These are phyloP conservation scores for Microplitis deprimator DNA, from an alignment of 2,888 invertebrate genomes.

Conservation along the genomic window DNA sequence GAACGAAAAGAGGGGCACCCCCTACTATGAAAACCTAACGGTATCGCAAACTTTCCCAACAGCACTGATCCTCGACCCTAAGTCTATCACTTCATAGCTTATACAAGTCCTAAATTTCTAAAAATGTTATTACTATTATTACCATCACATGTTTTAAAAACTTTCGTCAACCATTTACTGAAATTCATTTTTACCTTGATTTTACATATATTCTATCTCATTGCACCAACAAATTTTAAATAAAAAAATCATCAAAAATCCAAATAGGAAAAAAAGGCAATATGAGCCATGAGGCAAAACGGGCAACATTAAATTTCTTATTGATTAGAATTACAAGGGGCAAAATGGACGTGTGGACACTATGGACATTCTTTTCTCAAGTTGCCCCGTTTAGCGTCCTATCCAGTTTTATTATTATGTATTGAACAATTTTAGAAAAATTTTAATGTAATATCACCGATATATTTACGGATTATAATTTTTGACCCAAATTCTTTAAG, in stretches of 20 bases:
- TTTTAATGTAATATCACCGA: background rate
- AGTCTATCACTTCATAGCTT: slow-evolving; percentile 4
- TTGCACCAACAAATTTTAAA: too few relatives aligned
- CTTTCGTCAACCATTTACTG: background rate
- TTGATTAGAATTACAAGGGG: too few relatives aligned
- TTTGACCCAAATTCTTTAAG: slow-evolving; percentile 66
- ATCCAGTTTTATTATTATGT: too few relatives aligned
- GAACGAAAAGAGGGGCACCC: slow-evolving; percentile 43
- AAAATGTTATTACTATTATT: background rate
- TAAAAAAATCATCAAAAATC: too few relatives aligned
- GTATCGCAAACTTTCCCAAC: slow-evolving; percentile 45
- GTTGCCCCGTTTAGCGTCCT: too few relatives aligned
- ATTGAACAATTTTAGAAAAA: too few relatives aligned
- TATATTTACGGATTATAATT: slow-evolving; percentile 49
- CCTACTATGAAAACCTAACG: slow-evolving; percentile 50
- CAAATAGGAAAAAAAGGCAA: too few relatives aligned
- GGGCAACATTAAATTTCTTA: too few relatives aligned
- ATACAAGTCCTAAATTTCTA: background rate
- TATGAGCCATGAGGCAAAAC: too few relatives aligned
- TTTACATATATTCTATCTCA: too few relatives aligned
- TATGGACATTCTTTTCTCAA: too few relatives aligned
- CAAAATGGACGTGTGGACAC: too few relatives aligned
- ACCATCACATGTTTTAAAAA: background rate
- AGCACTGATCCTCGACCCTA: slow-evolving; percentile 7
- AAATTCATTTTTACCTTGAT: background rate